phyloP scores from a whole-genome alignment of 2,113 vertebrate species.

The Fulica atra region DNA sequence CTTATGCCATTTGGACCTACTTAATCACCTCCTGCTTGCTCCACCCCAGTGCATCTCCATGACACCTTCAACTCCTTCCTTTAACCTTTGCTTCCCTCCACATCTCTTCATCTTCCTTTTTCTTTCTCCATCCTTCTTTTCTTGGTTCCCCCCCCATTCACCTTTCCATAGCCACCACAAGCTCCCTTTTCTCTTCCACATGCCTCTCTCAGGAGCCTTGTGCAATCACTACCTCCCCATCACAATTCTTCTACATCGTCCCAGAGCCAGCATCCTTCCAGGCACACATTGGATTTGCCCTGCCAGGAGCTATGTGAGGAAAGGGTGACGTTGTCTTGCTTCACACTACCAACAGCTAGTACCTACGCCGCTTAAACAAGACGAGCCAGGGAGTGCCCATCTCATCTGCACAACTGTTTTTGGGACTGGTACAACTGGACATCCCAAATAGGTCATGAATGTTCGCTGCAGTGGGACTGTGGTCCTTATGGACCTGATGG shows the following conservation, averaged over 20 bases:
- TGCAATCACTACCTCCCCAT: not conserved
- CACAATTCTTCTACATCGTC: not conserved
- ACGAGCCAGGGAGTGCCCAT: not conserved
- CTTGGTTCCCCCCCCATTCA: not conserved
- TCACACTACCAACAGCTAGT: not conserved
- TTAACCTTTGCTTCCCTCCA: not conserved
- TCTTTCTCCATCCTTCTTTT: not conserved
- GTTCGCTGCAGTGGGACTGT: not conserved
- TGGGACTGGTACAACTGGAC: not conserved
- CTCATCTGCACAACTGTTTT: fast-evolving
- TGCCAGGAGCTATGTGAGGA: not conserved
- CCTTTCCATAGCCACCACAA: not conserved
- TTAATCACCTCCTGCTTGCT: not conserved
- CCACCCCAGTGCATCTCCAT: not conserved
- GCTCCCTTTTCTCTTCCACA: not conserved
- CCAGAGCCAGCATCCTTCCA: not conserved
- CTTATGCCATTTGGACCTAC: not conserved
- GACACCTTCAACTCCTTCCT: not conserved
- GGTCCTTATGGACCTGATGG: not conserved
- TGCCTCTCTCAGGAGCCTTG: not conserved
- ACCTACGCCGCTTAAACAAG: not conserved
- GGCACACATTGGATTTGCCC: not conserved
- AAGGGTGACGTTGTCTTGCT: not conserved
- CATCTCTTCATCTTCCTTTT: not conserved
- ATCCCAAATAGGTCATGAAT: fast-evolving